Evolutionary conservation across 1,140 invertebrate species (phyloP).

Genomic region (Ctenoplectra terminalis): DNA sequence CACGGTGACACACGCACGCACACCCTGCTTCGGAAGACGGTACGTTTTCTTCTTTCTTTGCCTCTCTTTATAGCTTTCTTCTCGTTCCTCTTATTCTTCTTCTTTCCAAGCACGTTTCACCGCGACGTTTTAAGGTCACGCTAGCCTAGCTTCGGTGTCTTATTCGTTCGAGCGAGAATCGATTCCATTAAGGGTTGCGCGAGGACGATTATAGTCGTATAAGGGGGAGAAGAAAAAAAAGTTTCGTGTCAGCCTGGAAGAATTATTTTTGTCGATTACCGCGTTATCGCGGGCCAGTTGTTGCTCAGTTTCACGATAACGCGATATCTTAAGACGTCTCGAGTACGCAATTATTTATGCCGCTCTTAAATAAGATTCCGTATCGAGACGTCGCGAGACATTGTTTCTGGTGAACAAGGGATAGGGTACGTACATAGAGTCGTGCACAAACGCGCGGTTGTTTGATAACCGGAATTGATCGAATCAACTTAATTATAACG

Average conservation of each 20-base stretch:
- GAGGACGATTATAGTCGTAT: background rate
- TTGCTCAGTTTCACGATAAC: constrained; percentile 27
- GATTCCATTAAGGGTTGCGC: background rate
- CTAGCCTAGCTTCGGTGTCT: background rate
- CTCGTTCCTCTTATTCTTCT: background rate
- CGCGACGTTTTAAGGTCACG: constrained; percentile 18
- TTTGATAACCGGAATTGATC: background rate
- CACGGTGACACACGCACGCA: background rate
- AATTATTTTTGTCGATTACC: constrained; percentile 27
- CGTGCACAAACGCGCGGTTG: background rate
- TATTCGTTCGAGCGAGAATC: background rate
- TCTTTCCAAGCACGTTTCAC: background rate
- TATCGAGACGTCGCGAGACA: constrained; percentile 1
- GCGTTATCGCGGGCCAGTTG: background rate
- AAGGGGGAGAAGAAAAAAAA: background rate
- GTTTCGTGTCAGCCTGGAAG: background rate
- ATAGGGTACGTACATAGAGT: background rate
- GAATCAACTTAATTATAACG: background rate
- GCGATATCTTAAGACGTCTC: constrained; percentile 20
- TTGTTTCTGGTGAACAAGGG: background rate
- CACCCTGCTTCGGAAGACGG: background rate
- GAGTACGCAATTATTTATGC: constrained; percentile 33
- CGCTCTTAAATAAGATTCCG: constrained; percentile 31
- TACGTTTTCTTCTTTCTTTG: background rate
- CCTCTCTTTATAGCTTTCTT: background rate